phyloP scores from a whole-genome alignment of 37 sponge, comb jelly and placozoan species.

The Amphimedon queenslandica region DNA sequence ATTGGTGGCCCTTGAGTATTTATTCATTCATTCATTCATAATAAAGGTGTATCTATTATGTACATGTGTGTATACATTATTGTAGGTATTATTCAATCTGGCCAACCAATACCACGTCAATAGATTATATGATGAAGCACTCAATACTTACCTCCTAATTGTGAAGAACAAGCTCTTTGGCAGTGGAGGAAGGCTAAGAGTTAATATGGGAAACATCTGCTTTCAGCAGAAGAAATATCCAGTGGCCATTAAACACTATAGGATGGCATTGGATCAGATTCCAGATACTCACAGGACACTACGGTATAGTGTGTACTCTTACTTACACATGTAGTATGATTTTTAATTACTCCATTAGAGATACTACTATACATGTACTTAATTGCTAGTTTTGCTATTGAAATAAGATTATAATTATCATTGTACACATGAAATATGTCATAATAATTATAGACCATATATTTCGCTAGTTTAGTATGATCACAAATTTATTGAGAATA shows the following conservation, averaged over 20 bases:
- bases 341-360: too few relatives aligned
- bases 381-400: neutral
- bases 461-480: neutral
- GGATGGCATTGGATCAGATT: constrained; percentile 96
- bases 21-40: too few relatives aligned
- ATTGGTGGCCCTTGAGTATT: too few relatives aligned
- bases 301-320: constrained; percentile 42
- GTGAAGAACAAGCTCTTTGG: constrained; percentile 96
- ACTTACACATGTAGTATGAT: too few relatives aligned
- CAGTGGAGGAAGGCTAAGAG: constrained; percentile 85
- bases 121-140: constrained; percentile 78
- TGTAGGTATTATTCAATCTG: constrained; percentile 83
- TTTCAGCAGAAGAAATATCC: constrained; percentile 87
- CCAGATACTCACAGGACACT: constrained; percentile 64
- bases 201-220: constrained; percentile 98
- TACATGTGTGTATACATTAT: neutral
- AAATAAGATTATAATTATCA: too few relatives aligned
- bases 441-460: too few relatives aligned
- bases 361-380: too few relatives aligned
- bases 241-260: constrained; percentile 95
- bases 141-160: constrained; percentile 90
- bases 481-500: neutral
- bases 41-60: constrained; percentile 1
- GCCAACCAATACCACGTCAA: constrained; percentile 84
- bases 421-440: too few relatives aligned